phyloP scores from a whole-genome alignment of 2,113 vertebrate species.

The Scolopax mira region DNA sequence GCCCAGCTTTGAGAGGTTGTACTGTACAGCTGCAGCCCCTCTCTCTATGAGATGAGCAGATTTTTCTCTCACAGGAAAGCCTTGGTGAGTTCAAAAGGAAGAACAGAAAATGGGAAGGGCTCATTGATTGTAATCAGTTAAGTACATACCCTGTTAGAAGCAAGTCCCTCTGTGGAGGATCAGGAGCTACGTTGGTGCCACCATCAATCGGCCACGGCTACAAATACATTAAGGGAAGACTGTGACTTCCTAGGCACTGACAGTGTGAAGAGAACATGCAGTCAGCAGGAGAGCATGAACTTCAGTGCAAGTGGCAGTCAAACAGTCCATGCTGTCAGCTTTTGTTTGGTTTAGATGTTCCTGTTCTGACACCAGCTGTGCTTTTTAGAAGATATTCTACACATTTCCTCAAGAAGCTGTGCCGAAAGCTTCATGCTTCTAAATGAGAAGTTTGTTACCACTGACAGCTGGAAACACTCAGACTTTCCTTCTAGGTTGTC shows the following conservation, averaged over 20 bases:
- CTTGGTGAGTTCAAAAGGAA: not conserved
- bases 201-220: slow-evolving; percentile 93
- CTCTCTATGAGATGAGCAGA: not conserved
- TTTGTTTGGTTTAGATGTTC: slow-evolving; percentile 34
- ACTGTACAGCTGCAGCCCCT: not conserved
- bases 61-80: not conserved
- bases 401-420: not conserved
- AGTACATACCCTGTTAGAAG: slow-evolving; percentile 91
- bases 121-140: not conserved
- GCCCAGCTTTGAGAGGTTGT: not conserved
- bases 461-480: slow-evolving; percentile 14
- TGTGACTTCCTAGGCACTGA: not conserved
- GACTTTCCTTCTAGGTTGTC: not conserved
- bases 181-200: slow-evolving; percentile 86
- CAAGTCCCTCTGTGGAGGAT: slow-evolving; percentile 93
- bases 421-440: not conserved
- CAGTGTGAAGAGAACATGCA: not conserved
- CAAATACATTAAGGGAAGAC: slow-evolving; percentile 12
- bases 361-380: slow-evolving; percentile 22
- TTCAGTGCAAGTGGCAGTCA: not conserved
- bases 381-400: not conserved
- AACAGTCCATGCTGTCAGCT: not conserved
- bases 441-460: not conserved
- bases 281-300: slow-evolving; percentile 13
- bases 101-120: not conserved